A percentile compares a stretch with the other conserved stretches of the same genome.
phyloP scores from a whole-genome alignment of 2,797 vertebrate species.

The Acestrorhynchus altus region DNA sequence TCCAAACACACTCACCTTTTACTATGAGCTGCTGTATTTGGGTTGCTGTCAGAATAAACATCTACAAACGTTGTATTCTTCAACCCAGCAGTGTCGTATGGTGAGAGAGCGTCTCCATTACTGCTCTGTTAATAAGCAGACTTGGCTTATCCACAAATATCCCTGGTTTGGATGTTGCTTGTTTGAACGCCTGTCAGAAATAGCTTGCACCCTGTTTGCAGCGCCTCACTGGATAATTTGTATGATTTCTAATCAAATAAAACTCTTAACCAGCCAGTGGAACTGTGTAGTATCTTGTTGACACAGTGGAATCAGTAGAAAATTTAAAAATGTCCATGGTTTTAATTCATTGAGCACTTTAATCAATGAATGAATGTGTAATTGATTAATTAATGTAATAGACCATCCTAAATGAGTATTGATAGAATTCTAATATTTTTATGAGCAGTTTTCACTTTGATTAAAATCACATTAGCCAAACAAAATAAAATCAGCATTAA shows the following conservation, averaged over 20 bases:
- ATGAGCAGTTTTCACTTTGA: too few relatives aligned
- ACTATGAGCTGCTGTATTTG: conserved; percentile 2
- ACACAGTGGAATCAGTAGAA: too few relatives aligned
- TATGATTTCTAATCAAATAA: background rate
- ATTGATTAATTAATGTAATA: too few relatives aligned
- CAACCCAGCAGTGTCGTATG: background rate
- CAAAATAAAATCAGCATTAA: too few relatives aligned
- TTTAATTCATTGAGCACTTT: too few relatives aligned
- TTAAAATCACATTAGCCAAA: too few relatives aligned
- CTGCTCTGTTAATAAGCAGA: background rate
- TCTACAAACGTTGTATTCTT: background rate
- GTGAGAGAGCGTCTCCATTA: background rate
- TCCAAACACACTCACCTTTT: too few relatives aligned
- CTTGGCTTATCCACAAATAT: background rate
- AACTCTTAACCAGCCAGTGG: background rate
- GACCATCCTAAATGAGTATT: too few relatives aligned
- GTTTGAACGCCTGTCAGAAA: conserved; percentile 2
- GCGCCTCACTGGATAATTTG: background rate
- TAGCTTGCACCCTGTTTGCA: background rate
- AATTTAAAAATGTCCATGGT: too few relatives aligned
- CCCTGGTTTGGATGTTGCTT: background rate
- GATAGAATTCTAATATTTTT: too few relatives aligned
- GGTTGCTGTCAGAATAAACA: background rate
- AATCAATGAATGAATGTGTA: too few relatives aligned
- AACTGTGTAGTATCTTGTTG: too few relatives aligned